Conservation (phyloP, 2,888 invertebrate species). For the Spilarctia lutea region DNA sequence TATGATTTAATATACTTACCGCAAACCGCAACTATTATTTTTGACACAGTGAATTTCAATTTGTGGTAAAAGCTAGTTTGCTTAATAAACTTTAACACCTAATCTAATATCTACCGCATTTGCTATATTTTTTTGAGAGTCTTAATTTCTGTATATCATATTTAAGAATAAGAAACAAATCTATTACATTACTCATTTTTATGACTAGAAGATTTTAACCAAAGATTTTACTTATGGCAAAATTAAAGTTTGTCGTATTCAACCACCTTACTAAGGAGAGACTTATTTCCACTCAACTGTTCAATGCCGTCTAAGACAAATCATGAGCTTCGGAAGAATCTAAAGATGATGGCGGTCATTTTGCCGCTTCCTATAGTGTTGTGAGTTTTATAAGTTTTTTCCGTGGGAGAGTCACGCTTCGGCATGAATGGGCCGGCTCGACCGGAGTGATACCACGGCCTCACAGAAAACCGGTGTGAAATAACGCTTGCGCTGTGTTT, state of each 20-base stretch:
- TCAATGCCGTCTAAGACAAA: too few species aligned
- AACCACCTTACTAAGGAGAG: not conserved
- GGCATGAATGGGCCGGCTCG: too few species aligned
- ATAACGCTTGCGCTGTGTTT: too few species aligned
- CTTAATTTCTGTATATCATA: not conserved
- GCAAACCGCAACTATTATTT: slow-evolving; percentile 18
- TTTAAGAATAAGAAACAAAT: not conserved
- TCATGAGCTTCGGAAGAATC: too few species aligned
- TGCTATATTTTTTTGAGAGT: not conserved
- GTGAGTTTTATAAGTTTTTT: too few species aligned
- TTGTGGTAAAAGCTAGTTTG: slow-evolving; percentile 12
- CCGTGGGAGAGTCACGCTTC: too few species aligned
- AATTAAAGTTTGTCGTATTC: too few species aligned
- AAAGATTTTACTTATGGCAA: not conserved
- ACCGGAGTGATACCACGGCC: too few species aligned
- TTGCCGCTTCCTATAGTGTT: too few species aligned
- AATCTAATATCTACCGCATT: not conserved
- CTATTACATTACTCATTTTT: not conserved
- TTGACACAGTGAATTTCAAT: slow-evolving; percentile 11
- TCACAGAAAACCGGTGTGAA: too few species aligned
- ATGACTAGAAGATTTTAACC: not conserved
- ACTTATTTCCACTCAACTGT: too few species aligned
- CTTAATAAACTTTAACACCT: slow-evolving; percentile 9
- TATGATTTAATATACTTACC: slow-evolving; percentile 11
- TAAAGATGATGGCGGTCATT: too few species aligned